phyloP scores from a whole-genome alignment of 92 coral and sea anemone genomes.

The Metridium senile region DNA sequence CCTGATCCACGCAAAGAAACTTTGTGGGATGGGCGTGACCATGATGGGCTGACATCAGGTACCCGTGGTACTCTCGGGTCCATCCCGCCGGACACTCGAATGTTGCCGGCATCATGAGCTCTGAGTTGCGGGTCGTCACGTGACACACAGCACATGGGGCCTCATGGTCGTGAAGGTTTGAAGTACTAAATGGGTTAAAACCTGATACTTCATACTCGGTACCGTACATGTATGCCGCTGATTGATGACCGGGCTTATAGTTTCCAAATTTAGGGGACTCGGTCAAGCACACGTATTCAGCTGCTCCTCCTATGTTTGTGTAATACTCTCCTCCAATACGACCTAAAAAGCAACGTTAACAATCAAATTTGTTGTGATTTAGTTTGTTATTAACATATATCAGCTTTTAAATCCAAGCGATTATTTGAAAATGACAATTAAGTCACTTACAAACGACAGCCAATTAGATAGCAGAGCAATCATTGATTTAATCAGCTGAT shows the following conservation, averaged over 20 bases:
- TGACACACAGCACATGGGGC: slow-evolving; percentile 66
- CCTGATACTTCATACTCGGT: no score
- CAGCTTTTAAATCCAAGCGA: background rate
- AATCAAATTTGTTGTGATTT: background rate
- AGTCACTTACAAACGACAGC: no score
- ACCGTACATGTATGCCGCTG: slow-evolving; percentile 36
- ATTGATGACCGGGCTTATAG: slow-evolving; percentile 18
- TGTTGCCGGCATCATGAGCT: slow-evolving; percentile 66
- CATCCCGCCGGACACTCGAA: slow-evolving; percentile 72
- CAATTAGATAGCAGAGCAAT: no score
- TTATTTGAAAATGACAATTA: background rate
- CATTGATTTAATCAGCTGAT: no score
- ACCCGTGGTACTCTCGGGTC: slow-evolving; percentile 74
- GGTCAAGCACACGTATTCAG: slow-evolving; percentile 45
- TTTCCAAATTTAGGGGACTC: no score
- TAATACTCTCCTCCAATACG: slow-evolving; percentile 45
- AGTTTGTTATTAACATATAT: background rate
- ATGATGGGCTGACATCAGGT: slow-evolving; percentile 64
- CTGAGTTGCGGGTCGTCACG: slow-evolving; percentile 51
- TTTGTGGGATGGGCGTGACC: slow-evolving; percentile 33
- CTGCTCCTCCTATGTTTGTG: slow-evolving; percentile 34
- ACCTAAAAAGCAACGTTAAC: no score
- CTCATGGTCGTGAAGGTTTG: slow-evolving; percentile 52
- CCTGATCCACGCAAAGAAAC: slow-evolving; percentile 62
- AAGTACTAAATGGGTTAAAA: no score